These are phyloP conservation scores for Isichthys henryi DNA, from an alignment of 2,113 vertebrate species.

Conservation along the genomic window DNA sequence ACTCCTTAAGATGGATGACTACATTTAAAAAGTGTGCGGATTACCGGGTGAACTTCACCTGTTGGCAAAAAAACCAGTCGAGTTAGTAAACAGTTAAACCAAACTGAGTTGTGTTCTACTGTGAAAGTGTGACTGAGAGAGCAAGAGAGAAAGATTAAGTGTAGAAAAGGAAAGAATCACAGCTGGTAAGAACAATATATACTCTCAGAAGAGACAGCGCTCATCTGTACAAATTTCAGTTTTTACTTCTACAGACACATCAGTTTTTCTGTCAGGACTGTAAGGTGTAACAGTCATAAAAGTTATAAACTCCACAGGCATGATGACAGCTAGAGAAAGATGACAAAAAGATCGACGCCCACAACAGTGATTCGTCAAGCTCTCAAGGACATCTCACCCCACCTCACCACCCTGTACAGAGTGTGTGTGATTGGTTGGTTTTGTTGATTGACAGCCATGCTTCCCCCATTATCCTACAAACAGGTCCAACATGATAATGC, in stretches of 20 bases:
- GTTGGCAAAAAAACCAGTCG: background rate
- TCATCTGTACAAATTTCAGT: background rate
- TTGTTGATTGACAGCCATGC: background rate
- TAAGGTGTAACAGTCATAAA: background rate
- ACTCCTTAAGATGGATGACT: background rate
- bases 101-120: background rate
- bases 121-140: background rate
- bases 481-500: background rate
- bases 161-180: background rate
- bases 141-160: background rate
- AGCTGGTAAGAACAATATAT: background rate
- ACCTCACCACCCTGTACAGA: background rate
- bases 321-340: background rate
- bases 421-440: background rate
- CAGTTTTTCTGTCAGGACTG: background rate
- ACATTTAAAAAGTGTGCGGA: background rate
- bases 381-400: background rate
- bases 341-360: background rate
- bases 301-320: background rate
- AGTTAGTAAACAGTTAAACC: background rate
- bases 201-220: background rate
- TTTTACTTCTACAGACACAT: conserved; percentile 1
- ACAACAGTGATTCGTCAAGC: background rate
- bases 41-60: background rate
- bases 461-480: background rate